Evolutionary conservation across 92 coral and sea anemone species (phyloP).

Genomic region (Palythoa grandis): DNA sequence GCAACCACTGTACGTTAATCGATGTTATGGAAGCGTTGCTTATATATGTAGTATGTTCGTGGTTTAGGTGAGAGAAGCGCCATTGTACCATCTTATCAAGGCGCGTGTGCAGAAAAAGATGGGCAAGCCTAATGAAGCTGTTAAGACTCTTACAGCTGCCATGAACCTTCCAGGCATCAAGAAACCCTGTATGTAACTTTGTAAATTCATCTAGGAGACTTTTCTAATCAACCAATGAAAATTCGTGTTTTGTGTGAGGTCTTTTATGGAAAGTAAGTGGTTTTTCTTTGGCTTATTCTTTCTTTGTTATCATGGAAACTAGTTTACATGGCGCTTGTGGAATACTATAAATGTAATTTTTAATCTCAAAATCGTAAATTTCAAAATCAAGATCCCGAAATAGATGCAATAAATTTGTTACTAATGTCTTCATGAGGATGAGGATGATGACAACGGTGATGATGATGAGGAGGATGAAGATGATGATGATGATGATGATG

Average conservation of each 20-base stretch:
- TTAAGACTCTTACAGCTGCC: constrained; percentile 88
- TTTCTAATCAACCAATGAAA: background rate
- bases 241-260: background rate
- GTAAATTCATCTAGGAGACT: background rate
- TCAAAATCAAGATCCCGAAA: no score
- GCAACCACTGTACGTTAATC: no score
- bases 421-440: no score
- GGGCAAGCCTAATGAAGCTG: constrained; percentile 92
- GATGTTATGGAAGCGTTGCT: background rate
- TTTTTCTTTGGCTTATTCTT: no score
- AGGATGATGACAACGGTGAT: no score
- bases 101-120: constrained; percentile 92
- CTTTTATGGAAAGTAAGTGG: background rate
- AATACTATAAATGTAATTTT: no score
- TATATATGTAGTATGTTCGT: background rate
- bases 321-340: no score
- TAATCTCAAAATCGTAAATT: no score
- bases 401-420: no score
- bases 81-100: constrained; percentile 93
- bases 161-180: constrained; percentile 96
- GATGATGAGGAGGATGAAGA: no score
- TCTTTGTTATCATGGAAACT: no score
- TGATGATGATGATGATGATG: no score
- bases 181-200: constrained; percentile 75
- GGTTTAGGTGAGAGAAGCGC: constrained; percentile 92